Evolutionary conservation across 2,797 vertebrate species (phyloP), one percentile per base, ranked within the genome.

Genomic region (Manis crassicaudata): DNA sequence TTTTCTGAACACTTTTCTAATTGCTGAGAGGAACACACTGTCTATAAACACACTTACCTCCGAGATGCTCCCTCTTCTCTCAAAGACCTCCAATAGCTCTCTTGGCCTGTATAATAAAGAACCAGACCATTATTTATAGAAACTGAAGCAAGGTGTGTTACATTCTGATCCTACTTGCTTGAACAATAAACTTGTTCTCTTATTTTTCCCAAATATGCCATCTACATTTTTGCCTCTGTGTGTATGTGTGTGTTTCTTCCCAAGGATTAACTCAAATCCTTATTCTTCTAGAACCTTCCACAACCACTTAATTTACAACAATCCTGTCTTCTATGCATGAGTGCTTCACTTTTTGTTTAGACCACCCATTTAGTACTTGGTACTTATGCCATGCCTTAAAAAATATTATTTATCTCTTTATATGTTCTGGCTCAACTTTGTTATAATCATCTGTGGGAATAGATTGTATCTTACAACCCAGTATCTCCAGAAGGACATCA

Each of bases 371-470:
- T 90, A n/a, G 52, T 92, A 88, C 37, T 90, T 90, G 37, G 52
- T 92, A 86, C 37, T 43, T 92, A 83, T 25, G 80, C 50, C 68
- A 87, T 67, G 21, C 56, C 83, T 67, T 62, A 52, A 80, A 52
- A 80, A 82, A 87, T 72, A 63, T 88, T 80, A 92, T 96, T 96
- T 96, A 94, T 96, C 85, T 72, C 84, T 82, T 93, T 97, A 90
- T 79, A 79, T 94, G 17, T 91, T 95, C 95, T 92, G 72, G 81
- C 75, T 96, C 88, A 93, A 96, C 87, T 90, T 97, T 76, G 93
- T 96, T 96, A 82, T 94, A 97, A 84, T 94, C 68, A 81, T 95
- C 93, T 92, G 95, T 97, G 96, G 97, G 95, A 97, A 97, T 79
- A 97, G 96, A 97, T 93, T 90, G 20, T 97, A 96, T 96, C 93